Evolutionary conservation across 2,888 invertebrate genomes (phyloP).

Genomic region (Drosophila fulvimacula): DNA sequence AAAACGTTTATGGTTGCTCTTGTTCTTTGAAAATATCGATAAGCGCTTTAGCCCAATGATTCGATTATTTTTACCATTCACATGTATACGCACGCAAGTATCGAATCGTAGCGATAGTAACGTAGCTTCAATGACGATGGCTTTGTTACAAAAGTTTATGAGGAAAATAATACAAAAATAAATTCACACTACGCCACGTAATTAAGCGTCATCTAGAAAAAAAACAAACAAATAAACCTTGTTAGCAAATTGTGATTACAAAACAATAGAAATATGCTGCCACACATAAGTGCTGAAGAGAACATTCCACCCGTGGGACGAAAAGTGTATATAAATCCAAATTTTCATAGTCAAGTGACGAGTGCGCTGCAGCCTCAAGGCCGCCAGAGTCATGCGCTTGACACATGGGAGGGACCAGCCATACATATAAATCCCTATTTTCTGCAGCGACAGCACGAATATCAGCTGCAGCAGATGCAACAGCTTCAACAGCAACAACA

Average conservation of each 20-base stretch:
- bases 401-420: conserved; percentile 54
- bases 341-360: conserved; percentile 66
- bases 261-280: conserved; percentile 51
- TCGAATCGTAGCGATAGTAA: conserved; percentile 21
- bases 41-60: conserved; percentile 17
- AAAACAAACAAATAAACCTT: background rate
- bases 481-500: conserved; percentile 28
- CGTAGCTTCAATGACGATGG: conserved; percentile 2
- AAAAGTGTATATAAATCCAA: conserved; percentile 84
- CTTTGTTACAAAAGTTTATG: conserved; percentile 31
- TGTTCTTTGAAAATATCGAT: conserved; percentile 19
- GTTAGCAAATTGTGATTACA: conserved; percentile 24
- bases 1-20: conserved; percentile 4
- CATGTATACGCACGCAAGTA: background rate
- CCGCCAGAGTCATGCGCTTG: conserved; percentile 28
- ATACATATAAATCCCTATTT: conserved; percentile 85
- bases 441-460: conserved; percentile 72
- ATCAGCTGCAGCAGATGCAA: conserved; percentile 22
- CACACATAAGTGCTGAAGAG: conserved; percentile 57
- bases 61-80: conserved; percentile 36
- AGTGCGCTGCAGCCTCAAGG: conserved; percentile 57
- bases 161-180: conserved; percentile 12
- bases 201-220: background rate
- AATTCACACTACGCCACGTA: background rate
- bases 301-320: conserved; percentile 84